Percentiles rank a stretch among this genome's conserved stretches.
Evolutionary conservation across 2,797 vertebrate species (phyloP).

Genomic region (Apogon talboti): DNA sequence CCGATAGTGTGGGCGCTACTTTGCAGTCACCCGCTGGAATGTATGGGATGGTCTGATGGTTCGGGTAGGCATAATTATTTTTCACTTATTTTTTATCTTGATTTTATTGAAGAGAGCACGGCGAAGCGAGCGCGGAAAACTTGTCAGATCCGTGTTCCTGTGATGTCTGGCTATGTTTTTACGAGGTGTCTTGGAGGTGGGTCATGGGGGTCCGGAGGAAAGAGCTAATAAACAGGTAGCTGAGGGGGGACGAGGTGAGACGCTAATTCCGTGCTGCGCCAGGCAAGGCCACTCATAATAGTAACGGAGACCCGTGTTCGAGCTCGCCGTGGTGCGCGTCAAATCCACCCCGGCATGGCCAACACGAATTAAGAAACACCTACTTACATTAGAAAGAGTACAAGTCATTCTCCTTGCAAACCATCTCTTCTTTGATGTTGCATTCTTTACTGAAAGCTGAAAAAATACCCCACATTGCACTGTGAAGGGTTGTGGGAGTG

Average conservation of each 20-base stretch:
- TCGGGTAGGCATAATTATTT: slow-evolving; percentile 90
- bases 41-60: slow-evolving; percentile 85
- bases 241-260: slow-evolving; percentile 88
- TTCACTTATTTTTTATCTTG: slow-evolving; percentile 96
- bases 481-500: slow-evolving; percentile 84
- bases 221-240: slow-evolving; percentile 90
- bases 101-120: slow-evolving; percentile 92
- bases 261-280: slow-evolving; percentile 85
- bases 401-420: slow-evolving; percentile 58
- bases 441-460: slow-evolving; percentile 65
- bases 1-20: slow-evolving; percentile 73
- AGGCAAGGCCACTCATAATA: slow-evolving; percentile 78
- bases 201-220: slow-evolving; percentile 89
- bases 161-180: slow-evolving; percentile 87
- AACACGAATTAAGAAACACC: slow-evolving; percentile 58
- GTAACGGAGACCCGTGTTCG: slow-evolving; percentile 67
- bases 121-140: slow-evolving; percentile 76
- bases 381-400: slow-evolving; percentile 42
- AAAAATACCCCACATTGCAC: slow-evolving; percentile 69
- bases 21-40: slow-evolving; percentile 82
- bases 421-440: slow-evolving; percentile 74
- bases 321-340: slow-evolving; percentile 57
- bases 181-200: slow-evolving; percentile 93
- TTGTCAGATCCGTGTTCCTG: slow-evolving; percentile 81
- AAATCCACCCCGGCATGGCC: slow-evolving; percentile 46